Base-by-base conservation (phyloP, 2,888 invertebrate species). In the Thymelicus sylvestris region DNA sequence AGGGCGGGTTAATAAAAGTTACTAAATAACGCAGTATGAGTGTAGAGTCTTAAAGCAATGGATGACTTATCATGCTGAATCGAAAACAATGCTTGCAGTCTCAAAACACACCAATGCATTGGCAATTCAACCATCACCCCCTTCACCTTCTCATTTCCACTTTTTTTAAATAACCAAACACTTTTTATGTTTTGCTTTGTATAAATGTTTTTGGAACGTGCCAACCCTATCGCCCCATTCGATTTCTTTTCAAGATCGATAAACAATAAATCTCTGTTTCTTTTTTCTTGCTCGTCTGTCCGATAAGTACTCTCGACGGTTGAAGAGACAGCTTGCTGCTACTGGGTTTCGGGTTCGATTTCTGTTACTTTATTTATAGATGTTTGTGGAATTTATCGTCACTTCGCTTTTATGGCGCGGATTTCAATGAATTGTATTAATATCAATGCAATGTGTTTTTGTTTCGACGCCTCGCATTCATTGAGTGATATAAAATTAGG, bases 181-280 rank as follows among this genome's bases (percentile, higher is more conserved):
- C 31, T 31, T 31, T 19, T 31, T 31, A 5, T 44, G 12, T 44
- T 44, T 44, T 44, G 1, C 12, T 44, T 8, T 44, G 12, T 12
- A 15, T 15, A 15, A 8, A 10, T 48, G 24, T 39, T 24, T 15
- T 2, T 13, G 12, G 6, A 10, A 52, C 7, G 15, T 64, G 48
- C 0, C 70, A 70, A 60, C 70, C 70, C 70, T 70, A 70, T 48
- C 5, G 80, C 77, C 77, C 78, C 82, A 84, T 85, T 86, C 86
- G 87, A 89, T 89, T 86, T 85, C 86, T 83, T 87, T 82, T 82
- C 82, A 79, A 85, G 89, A 90, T 90, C 89, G 88, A 89, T 90
- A 87, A 85, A 86, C 87, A 85, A 89, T 90, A 90, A 89, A 89
- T 89, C 89, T 88, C 83, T 76, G 66, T 77, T 81, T 83, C 77